Conservation (phyloP, 1,140 invertebrate species). For the Parasteatoda tepidariorum region DNA sequence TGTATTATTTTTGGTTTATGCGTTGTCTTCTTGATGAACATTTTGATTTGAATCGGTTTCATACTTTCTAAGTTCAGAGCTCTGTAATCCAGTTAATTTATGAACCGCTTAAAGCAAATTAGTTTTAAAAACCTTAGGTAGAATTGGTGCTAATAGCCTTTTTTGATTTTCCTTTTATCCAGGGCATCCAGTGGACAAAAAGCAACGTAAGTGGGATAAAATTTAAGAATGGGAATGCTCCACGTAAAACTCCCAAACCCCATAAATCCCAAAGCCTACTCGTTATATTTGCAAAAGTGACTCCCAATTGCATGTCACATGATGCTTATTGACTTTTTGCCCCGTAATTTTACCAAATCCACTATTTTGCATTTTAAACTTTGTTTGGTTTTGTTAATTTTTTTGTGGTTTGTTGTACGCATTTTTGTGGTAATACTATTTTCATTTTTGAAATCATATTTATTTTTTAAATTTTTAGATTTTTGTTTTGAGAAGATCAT, state of each 20-base stretch:
- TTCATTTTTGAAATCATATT: too few relatives aligned
- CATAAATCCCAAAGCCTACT: not conserved
- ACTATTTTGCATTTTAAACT: not conserved
- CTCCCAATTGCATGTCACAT: slow-evolving; percentile 3
- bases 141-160: slow-evolving; percentile 56
- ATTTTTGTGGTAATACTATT: not conserved
- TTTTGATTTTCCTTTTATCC: slow-evolving; percentile 51
- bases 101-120: slow-evolving; percentile 13
- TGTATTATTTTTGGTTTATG: too few relatives aligned
- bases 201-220: slow-evolving; percentile 52
- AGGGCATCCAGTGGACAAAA: slow-evolving; percentile 60
- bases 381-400: not conserved
- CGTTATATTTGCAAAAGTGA: not conserved
- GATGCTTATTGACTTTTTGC: not conserved
- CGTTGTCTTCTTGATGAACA: not conserved
- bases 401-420: not conserved
- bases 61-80: not conserved
- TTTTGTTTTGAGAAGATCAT: too few relatives aligned
- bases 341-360: not conserved
- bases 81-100: not conserved
- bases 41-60: not conserved
- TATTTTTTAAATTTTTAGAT: too few relatives aligned
- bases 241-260: not conserved
- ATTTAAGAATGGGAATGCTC: slow-evolving; percentile 45
- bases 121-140: slow-evolving; percentile 34